phyloP scores from a whole-genome alignment of 1,140 invertebrate species.

The Olivierus martensii region DNA sequence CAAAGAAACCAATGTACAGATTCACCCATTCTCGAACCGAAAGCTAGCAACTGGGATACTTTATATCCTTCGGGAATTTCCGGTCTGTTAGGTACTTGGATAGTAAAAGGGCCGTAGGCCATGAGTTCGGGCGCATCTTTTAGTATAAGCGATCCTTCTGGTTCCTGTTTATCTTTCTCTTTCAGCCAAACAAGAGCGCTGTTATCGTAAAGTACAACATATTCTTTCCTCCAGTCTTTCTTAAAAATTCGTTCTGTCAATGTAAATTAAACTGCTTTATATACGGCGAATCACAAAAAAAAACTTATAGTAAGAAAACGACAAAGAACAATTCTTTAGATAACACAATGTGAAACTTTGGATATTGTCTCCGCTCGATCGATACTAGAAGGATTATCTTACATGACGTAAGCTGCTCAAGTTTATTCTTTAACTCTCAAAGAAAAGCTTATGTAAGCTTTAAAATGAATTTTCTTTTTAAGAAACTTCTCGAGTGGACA shows the following conservation, averaged over 20 bases:
- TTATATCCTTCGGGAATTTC: conserved; percentile 46
- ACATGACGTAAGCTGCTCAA: no score
- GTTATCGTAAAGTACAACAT: conserved; percentile 62
- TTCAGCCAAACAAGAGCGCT: conserved; percentile 63
- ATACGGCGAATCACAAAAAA: no score
- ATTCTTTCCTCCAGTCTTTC: conserved; percentile 62
- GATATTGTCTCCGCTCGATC: no score
- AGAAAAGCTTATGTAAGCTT: no score
- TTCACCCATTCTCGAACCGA: conserved; percentile 42
- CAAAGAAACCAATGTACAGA: conserved; percentile 47
- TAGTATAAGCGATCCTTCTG: conserved; percentile 41
- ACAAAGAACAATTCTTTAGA: no score
- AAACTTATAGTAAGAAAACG: no score
- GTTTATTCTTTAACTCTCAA: no score
- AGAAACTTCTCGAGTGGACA: no score
- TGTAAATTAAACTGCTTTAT: no score
- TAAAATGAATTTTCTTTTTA: no score
- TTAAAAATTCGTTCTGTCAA: conserved; percentile 53
- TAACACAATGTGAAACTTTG: no score
- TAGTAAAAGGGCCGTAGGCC: conserved; percentile 58
- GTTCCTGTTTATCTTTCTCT: conserved; percentile 37
- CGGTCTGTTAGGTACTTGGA: conserved; percentile 49
- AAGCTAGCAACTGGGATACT: conserved; percentile 50
- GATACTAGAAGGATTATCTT: no score
- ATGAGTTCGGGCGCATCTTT: conserved; percentile 60